phyloP scores from a whole-genome alignment of 2,797 vertebrate genomes.

The Leucoraja ocellata region DNA sequence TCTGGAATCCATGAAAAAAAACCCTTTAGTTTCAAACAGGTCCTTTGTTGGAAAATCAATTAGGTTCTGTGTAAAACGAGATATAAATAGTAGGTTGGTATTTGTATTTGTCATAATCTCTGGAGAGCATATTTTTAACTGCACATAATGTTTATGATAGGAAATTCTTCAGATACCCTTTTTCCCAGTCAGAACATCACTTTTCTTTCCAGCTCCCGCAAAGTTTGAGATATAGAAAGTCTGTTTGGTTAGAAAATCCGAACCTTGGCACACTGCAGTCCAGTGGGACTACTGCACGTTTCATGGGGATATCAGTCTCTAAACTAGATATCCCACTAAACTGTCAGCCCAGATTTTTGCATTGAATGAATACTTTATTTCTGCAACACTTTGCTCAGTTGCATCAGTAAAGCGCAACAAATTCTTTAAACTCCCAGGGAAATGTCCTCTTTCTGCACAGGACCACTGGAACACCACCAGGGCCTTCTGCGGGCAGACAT shows the following conservation, averaged over 20 bases:
- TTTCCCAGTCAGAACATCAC: conserved; percentile 53
- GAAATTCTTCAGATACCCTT: conserved; percentile 58
- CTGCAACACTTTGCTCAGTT: conserved; percentile 39
- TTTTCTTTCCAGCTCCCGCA: conserved; percentile 47
- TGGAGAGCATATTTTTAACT: conserved; percentile 59
- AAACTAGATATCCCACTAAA: conserved; percentile 49
- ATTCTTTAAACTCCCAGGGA: conserved; percentile 51
- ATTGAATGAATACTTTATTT: conserved; percentile 57
- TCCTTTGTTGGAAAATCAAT: conserved; percentile 61
- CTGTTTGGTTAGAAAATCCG: conserved; percentile 47
- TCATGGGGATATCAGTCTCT: conserved; percentile 48
- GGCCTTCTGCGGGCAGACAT: background rate
- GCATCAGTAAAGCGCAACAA: conserved; percentile 47
- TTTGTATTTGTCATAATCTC: conserved; percentile 55
- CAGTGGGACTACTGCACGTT: conserved; percentile 48
- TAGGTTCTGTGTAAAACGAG: conserved; percentile 49
- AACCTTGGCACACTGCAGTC: conserved; percentile 46
- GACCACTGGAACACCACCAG: background rate
- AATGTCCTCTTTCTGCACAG: conserved; percentile 47
- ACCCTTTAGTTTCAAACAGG: conserved; percentile 47
- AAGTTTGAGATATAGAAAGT: conserved; percentile 48
- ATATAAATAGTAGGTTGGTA: conserved; percentile 58
- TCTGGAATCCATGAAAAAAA: conserved; percentile 45
- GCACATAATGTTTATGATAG: conserved; percentile 57
- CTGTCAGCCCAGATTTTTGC: conserved; percentile 43